These are phyloP conservation scores for Struthio camelus DNA, from an alignment of 2,113 vertebrate species.

Conservation along the genomic window DNA sequence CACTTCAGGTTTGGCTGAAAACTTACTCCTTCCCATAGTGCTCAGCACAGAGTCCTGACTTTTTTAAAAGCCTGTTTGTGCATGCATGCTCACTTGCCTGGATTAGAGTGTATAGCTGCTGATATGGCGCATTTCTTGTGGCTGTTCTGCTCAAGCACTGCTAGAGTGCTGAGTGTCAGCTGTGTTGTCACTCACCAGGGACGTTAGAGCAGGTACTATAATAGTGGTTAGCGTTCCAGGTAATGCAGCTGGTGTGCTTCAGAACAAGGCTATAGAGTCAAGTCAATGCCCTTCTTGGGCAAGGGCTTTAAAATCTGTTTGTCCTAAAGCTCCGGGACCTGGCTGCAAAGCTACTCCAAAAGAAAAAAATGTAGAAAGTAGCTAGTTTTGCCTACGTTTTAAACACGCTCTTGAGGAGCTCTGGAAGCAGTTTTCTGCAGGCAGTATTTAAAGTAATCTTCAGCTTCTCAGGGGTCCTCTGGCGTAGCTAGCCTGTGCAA, in stretches of 20 bases:
- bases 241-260: background rate
- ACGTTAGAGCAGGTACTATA: no score
- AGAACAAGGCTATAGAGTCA: background rate
- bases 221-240: no score
- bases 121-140: background rate
- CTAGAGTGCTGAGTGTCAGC: background rate
- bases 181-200: no score
- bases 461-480: background rate
- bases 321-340: background rate
- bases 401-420: background rate
- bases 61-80: background rate
- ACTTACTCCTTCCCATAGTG: background rate
- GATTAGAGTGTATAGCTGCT: background rate
- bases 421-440: background rate
- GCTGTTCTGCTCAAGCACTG: background rate
- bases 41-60: background rate
- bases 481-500: background rate
- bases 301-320: background rate
- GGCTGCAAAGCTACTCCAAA: background rate
- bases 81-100: background rate
- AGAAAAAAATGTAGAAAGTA: background rate
- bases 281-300: background rate
- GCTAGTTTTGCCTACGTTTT: background rate
- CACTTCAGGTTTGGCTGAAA: background rate
- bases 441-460: background rate